Percentiles rank a stretch among this genome's conserved stretches.
phyloP scores from a whole-genome alignment of 2,888 invertebrate genomes.

The Agonopterix alstromeriana region DNA sequence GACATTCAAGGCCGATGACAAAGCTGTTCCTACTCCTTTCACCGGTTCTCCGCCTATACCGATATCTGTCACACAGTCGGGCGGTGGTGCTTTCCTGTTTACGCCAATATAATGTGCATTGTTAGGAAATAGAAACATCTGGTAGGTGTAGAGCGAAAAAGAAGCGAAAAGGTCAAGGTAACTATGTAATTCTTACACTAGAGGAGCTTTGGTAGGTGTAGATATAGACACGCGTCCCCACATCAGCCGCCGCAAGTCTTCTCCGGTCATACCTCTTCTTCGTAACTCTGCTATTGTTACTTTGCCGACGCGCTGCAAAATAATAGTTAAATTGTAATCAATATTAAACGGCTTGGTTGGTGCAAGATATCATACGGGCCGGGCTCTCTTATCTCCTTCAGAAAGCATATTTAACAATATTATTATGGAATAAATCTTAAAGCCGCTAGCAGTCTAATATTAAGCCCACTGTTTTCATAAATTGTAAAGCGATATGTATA shows the following conservation, averaged over 20 bases:
- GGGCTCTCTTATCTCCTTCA: too few relatives aligned
- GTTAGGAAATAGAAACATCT: too few relatives aligned
- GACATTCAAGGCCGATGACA: conserved; percentile 87
- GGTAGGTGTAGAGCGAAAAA: not conserved
- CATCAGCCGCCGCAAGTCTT: conserved; percentile 90
- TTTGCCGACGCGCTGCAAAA: conserved; percentile 85
- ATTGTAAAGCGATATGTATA: too few relatives aligned
- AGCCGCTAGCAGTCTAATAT: too few relatives aligned
- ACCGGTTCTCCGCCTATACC: conserved; percentile 55
- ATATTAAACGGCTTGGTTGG: too few relatives aligned
- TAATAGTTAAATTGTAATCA: not conserved
- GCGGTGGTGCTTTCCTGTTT: conserved; percentile 44
- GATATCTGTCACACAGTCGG: conserved; percentile 49
- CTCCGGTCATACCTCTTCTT: conserved; percentile 89
- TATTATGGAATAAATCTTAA: too few relatives aligned
- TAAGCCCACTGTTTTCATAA: too few relatives aligned
- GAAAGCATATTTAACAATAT: too few relatives aligned
- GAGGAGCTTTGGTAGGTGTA: conserved; percentile 84
- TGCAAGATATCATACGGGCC: too few relatives aligned
- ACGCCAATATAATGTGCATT: too few relatives aligned
- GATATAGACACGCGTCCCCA: conserved; percentile 94
- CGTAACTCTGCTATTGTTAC: conserved; percentile 90
- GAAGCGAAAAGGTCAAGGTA: not conserved
- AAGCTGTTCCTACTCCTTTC: conserved; percentile 71
- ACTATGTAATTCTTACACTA: conserved; percentile 28